Evolutionary conservation across 2,888 invertebrate genomes (phyloP).

Genomic region (Magallana nippona): DNA sequence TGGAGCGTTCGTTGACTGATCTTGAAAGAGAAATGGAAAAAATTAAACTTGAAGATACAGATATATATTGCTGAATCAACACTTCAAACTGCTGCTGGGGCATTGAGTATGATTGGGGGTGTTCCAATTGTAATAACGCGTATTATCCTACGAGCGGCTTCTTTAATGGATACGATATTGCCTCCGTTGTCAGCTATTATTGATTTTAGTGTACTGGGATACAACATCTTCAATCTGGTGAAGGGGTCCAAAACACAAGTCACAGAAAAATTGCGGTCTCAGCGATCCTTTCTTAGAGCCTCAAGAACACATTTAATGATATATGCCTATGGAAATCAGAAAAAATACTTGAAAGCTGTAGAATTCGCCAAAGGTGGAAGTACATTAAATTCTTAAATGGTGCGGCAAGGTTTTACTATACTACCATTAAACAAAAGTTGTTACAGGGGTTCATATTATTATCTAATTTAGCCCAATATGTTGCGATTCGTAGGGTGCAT

Average conservation of each 20-base stretch:
- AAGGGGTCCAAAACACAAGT: conserved; percentile 36
- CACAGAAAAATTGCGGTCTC: conserved; percentile 13
- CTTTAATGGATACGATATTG: conserved; percentile 13
- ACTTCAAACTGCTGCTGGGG: neutral
- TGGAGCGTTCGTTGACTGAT: conserved; percentile 9
- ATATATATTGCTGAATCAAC: neutral
- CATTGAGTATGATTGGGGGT: conserved; percentile 9
- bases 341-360: neutral
- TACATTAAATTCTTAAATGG: too few species aligned
- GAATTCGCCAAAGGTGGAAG: neutral
- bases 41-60: neutral
- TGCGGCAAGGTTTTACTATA: too few species aligned
- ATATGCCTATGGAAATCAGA: conserved; percentile 38
- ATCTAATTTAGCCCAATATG: too few species aligned
- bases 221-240: conserved; percentile 3
- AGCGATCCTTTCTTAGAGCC: conserved; percentile 10
- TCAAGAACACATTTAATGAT: conserved; percentile 34
- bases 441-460: too few species aligned
- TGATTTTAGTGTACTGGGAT: conserved; percentile 26
- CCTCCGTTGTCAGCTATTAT: conserved; percentile 8
- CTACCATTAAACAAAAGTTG: too few species aligned
- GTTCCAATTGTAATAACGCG: neutral
- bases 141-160: conserved; percentile 11
- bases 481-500: too few species aligned
- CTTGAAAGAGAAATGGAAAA: conserved; percentile 16